Evolutionary conservation across 2,797 vertebrate species (phyloP), one percentile per base, ranked within the genome.

Genomic region (Orestias chungarensis): DNA sequence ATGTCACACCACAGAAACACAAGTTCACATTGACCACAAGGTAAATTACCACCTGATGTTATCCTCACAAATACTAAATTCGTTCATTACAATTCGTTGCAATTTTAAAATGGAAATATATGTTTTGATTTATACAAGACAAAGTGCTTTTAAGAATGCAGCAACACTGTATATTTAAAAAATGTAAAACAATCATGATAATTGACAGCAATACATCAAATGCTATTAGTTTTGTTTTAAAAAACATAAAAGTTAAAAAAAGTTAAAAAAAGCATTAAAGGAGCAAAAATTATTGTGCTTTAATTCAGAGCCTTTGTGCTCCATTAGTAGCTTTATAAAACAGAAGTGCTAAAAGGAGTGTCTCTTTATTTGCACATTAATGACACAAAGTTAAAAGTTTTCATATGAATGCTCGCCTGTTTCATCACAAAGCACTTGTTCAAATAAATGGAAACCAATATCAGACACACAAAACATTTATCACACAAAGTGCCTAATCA

Each of bases 401-500:
- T 40, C 25, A 46, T 35, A 23, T 46, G 29, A 43, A 46, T 57
- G 10, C 17, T 40, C 23, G 54, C 66, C 46, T 65, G 57, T 64
- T 35, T 43, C 12, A 76, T 71, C 61, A 67, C 40, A 71, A 59
- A 78, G 33, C 18, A 12, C 15, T 71, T 66, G 20, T 73, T 81
- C 47, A 43, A 72, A 31, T 9, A 59, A 59, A 59, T 23, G 31
- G 64, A 43, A 72, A 66, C 65, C 8, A 73, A 64, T 73, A 61
- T 33, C 40, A 70, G 42, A 69, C 54, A 67, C 20, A 6, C 31
- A 33, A 62, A 47, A 67, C 52, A 73, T 71, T 46, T 71, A 64
- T 64, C 23, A 49, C 4, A 6, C 18, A 49, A 38, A 62, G 40
- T 70, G 27, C 67, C 6, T 40, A 18, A 33, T 27, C 52, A 54